Conservation (phyloP, 2,113 vertebrate genomes). For the Gymnorhina tibicen region DNA sequence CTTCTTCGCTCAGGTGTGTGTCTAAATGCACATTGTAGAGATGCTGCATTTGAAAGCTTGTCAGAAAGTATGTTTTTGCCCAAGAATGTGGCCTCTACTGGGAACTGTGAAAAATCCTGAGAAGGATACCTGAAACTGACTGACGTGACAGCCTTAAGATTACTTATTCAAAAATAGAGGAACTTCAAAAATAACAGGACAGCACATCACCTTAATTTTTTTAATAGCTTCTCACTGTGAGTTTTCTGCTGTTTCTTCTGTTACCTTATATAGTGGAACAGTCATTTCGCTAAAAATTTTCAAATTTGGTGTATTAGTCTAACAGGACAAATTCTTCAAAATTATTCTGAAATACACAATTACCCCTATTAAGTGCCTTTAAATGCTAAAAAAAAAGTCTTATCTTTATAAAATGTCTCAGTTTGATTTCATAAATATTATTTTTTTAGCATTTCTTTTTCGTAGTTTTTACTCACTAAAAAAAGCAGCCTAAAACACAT, state of each 20-base stretch:
- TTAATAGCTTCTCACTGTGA: neutral
- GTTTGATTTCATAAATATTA: neutral
- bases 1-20: fast-evolving
- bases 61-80: neutral
- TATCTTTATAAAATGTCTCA: neutral
- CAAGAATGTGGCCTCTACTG: neutral
- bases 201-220: neutral
- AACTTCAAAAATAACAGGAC: neutral
- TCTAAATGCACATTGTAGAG: neutral
- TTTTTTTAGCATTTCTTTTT: neutral
- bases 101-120: neutral
- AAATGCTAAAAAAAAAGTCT: neutral
- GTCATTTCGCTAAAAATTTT: neutral
- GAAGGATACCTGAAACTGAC: neutral
- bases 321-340: neutral
- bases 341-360: neutral
- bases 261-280: neutral
- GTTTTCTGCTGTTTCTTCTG: neutral
- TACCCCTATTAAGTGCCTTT: neutral
- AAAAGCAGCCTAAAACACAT: neutral
- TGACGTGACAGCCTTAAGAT: fast-evolving
- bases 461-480: neutral
- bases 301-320: neutral
- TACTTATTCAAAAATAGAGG: neutral
- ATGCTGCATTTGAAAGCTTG: neutral